Evolutionary conservation across 2,113 vertebrate genomes (phyloP), one percentile per base, ranked within the genome.

Genomic region (Saccopteryx bilineata): DNA sequence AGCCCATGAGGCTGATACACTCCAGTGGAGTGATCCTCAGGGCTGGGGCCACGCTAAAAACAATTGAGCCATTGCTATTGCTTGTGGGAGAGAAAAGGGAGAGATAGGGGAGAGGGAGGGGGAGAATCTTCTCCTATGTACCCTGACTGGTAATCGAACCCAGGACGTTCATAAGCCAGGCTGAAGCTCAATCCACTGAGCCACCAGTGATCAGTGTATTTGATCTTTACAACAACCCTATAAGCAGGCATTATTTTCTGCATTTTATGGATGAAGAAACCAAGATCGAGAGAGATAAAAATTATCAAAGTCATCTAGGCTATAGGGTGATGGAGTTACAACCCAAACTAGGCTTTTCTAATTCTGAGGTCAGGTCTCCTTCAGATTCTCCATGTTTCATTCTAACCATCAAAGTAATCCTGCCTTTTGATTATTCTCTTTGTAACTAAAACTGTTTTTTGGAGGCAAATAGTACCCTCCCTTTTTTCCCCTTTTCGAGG

Each of bases 391-490:
- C 50, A 26, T 12, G 18, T 66, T 91, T 56, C 61, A 91, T 31
- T 91, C 7, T 58, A 92, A 95, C 21, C 84, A 87, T 91, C 69
- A 92, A 91, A 96, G 83, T 63, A 52, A 78, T n/a, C 50, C 33
- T 96, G 28, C 4, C 54, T 74, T 97, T 97, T 93, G 84, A 91
- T 93, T 54, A 78, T 23, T 93, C 52, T 89, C 71, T 96, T 90
- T 92, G 68, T 93, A 90, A 14, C 87, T 93, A 68, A 78, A 93
- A 85, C 54, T 54, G 60, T 33, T 63, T 74, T 90, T 85, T 11
- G 18, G 75, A 33, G 75, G 74, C 82, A 86, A 95, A 94, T 79
- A 72, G 19, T 12, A 26, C 6, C 17, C 48, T 87, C 33, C 63
- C 9, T 72, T 78, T 75, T 61, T 72, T 52, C 58, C 81, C 58